Evolutionary conservation across 2,113 vertebrate genomes (phyloP).

Genomic region (Cyphomyrus plagiostoma): DNA sequence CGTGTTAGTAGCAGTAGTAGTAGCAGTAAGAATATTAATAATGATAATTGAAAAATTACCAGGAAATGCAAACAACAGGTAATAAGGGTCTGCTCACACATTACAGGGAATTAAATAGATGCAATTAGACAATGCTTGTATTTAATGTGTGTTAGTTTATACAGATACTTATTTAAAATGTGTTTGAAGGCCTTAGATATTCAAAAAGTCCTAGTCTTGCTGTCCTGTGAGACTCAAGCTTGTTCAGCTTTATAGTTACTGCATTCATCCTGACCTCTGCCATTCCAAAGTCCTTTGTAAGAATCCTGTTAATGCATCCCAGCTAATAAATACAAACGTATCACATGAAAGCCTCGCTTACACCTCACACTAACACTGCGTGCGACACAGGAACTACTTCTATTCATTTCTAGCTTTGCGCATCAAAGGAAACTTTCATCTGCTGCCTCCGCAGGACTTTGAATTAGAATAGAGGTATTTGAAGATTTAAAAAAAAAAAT

Average conservation of each 20-base stretch:
- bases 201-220: not conserved
- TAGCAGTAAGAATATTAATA: not conserved
- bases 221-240: not conserved
- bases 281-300: not conserved
- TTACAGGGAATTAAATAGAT: not conserved
- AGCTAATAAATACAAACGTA: not conserved
- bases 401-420: constrained; percentile 23
- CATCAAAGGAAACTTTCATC: constrained; percentile 28
- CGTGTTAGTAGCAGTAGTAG: not conserved
- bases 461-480: constrained; percentile 8
- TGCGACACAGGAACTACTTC: not conserved
- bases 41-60: not conserved
- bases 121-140: not conserved
- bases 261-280: not conserved
- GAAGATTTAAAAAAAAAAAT: not conserved
- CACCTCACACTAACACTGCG: not conserved
- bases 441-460: not conserved
- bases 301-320: not conserved
- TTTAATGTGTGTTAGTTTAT: not conserved
- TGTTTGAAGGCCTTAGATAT: not conserved
- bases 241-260: not conserved
- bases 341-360: not conserved
- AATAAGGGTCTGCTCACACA: not conserved
- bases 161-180: not conserved
- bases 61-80: not conserved